Conservation (phyloP, 2,888 invertebrate genomes). For the Euzophera pinguis region DNA sequence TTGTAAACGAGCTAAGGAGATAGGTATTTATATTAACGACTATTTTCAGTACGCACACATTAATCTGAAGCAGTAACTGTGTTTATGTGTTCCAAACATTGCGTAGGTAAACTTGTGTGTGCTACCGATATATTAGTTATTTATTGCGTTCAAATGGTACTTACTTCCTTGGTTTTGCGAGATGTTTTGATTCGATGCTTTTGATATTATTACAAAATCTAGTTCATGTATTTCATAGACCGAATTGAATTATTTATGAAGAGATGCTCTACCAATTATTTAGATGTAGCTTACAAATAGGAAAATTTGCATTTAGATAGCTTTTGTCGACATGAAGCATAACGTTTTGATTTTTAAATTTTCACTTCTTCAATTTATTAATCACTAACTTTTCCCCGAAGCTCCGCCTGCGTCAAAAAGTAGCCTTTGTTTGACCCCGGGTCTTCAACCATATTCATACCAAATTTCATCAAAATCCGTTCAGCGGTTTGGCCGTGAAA, state of each 20-base stretch:
- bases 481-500: too few species aligned
- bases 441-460: too few species aligned
- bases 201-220: conserved; percentile 29
- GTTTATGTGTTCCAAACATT: conserved; percentile 43
- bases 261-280: conserved; percentile 2
- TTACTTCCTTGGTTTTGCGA: conserved; percentile 55
- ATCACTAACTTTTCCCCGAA: too few species aligned
- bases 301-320: conserved; percentile 7
- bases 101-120: conserved; percentile 39
- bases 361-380: too few species aligned
- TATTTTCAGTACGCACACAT: conserved; percentile 15
- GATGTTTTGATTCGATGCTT: conserved; percentile 43
- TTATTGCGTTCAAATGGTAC: conserved; percentile 49
- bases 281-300: conserved; percentile 1
- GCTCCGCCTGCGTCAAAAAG: too few species aligned
- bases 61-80: conserved; percentile 16
- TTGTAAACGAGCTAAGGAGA: neutral
- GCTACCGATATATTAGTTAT: conserved; percentile 55
- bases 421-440: too few species aligned
- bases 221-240: conserved; percentile 39
- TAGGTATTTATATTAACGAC: conserved; percentile 13
- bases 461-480: too few species aligned
- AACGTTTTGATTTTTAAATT: neutral
- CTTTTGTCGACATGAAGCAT: neutral
- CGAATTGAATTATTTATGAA: conserved; percentile 20